Evolutionary conservation across 2,113 vertebrate species (phyloP).

Genomic region (Phainopepla nitens): DNA sequence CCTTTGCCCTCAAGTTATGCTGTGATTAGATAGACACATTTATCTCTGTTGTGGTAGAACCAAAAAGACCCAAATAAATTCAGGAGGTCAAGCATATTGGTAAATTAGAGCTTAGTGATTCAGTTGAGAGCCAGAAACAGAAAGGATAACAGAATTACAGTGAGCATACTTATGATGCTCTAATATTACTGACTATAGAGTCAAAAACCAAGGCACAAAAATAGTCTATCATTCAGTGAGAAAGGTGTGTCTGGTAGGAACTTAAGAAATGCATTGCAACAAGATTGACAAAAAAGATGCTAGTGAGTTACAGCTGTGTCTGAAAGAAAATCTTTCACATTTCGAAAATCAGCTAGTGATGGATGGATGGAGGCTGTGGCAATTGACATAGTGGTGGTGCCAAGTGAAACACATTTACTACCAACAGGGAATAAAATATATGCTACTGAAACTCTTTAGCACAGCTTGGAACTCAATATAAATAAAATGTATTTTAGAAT

Average conservation of each 20-base stretch:
- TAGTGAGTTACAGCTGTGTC: conserved; percentile 61
- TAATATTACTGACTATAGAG: background rate
- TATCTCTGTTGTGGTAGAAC: background rate
- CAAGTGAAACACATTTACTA: conserved; percentile 64
- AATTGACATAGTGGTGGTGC: conserved; percentile 52
- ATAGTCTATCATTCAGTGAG: background rate
- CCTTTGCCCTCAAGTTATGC: background rate
- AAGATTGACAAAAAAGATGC: conserved; percentile 29
- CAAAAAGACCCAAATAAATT: conserved; percentile 19
- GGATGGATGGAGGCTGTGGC: conserved; percentile 46
- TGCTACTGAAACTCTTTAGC: conserved; percentile 53
- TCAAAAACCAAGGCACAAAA: conserved; percentile 18
- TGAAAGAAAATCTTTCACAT: conserved; percentile 45
- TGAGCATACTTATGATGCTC: background rate
- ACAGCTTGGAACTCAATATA: conserved; percentile 32
- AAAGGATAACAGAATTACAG: background rate
- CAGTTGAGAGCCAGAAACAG: conserved; percentile 6
- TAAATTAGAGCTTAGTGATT: background rate
- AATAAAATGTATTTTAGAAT: conserved; percentile 34
- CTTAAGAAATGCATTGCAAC: background rate
- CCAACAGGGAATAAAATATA: conserved; percentile 50
- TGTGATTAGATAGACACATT: background rate
- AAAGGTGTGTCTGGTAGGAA: background rate
- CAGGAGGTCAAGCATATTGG: background rate
- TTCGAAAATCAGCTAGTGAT: conserved; percentile 46